These are phyloP conservation scores for Meleagris gallopavo DNA, from an alignment of 2,113 vertebrate species.

Conservation along the genomic window DNA sequence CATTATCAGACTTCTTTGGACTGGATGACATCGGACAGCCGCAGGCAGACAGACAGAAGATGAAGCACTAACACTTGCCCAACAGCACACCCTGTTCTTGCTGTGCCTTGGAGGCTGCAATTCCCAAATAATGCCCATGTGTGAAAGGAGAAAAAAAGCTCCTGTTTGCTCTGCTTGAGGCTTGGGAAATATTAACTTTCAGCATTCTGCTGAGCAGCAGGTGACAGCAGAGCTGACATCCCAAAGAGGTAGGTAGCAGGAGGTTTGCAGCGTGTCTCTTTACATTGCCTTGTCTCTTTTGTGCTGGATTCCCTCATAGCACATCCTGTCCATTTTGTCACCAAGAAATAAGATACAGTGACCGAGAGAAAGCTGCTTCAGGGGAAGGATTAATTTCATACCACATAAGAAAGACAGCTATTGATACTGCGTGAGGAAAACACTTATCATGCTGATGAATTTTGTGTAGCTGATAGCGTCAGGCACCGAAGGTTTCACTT, in stretches of 20 bases:
- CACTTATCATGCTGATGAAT: constrained; percentile 65
- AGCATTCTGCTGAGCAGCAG: not conserved
- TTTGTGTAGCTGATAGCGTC: not conserved
- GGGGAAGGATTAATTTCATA: constrained; percentile 55
- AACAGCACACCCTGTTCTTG: not conserved
- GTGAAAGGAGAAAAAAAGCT: not conserved
- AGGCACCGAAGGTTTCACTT: not conserved
- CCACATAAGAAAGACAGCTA: not conserved
- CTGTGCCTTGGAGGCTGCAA: not conserved
- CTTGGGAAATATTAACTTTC: not conserved
- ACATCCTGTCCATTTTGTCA: constrained; percentile 40
- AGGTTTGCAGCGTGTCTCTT: not conserved
- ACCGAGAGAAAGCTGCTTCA: constrained; percentile 18
- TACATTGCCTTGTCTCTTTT: not conserved
- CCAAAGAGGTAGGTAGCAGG: not conserved
- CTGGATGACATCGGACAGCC: not conserved
- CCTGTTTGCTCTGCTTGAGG: not conserved
- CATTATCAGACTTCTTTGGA: constrained; percentile 10
- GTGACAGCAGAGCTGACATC: not conserved
- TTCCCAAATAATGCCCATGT: not conserved
- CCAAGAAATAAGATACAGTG: constrained; percentile 56
- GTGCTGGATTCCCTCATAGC: not conserved
- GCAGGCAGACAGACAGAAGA: not conserved
- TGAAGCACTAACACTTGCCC: not conserved
- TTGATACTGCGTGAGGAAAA: constrained; percentile 8